Evolutionary conservation across 2,113 vertebrate genomes (phyloP).

Genomic region (Pachypanchax playfairii): DNA sequence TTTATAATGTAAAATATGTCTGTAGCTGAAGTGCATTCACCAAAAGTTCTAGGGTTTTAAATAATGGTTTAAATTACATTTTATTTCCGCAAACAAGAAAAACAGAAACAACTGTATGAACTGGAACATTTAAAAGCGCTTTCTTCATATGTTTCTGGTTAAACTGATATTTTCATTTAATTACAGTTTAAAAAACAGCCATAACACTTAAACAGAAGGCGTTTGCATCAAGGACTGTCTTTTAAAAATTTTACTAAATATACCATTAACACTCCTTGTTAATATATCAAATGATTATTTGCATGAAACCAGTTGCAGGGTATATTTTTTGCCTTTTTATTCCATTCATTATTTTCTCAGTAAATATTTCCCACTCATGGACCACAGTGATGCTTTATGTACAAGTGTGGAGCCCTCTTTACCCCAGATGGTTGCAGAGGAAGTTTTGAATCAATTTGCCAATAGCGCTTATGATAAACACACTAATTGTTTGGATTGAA

Average conservation of each 20-base stretch:
- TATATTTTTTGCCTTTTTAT: conserved; percentile 3
- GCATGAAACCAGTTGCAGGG: conserved; percentile 14
- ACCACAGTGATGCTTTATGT: conserved; percentile 16
- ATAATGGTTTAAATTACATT: no score
- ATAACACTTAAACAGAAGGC: no score
- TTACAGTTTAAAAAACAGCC: no score
- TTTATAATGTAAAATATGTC: conserved; percentile 16
- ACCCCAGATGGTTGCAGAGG: conserved; percentile 88
- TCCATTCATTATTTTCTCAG: conserved; percentile 48
- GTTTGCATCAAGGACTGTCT: not conserved
- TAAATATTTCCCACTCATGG: conserved; percentile 40
- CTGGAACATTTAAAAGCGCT: no score
- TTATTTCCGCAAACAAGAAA: not conserved
- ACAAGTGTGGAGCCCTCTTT: conserved; percentile 14
- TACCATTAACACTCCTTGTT: conserved; percentile 17
- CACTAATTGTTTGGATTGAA: conserved; percentile 85
- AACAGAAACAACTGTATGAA: not conserved
- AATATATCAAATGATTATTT: not conserved
- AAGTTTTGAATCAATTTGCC: conserved; percentile 85
- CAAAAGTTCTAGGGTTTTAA: not conserved
- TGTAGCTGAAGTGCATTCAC: not conserved
- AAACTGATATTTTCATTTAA: no score
- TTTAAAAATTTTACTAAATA: not conserved
- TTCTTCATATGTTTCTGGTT: no score
- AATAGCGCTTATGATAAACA: conserved; percentile 90